Evolutionary conservation across 2,797 vertebrate genomes (phyloP).

Genomic region (Molossus molossus): DNA sequence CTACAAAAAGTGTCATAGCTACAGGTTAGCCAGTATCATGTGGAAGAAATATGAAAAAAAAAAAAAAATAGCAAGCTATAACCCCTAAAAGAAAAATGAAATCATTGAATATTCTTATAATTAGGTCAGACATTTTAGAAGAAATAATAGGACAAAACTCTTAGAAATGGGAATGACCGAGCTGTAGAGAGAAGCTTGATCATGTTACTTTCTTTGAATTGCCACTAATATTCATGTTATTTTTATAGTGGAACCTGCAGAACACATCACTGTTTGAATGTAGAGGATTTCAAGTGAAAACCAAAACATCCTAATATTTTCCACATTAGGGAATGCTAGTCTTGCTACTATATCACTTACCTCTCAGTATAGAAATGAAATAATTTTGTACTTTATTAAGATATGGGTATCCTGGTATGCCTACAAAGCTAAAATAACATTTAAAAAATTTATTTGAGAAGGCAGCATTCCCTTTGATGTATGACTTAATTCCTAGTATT

Average conservation of each 20-base stretch:
- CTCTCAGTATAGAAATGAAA: background rate
- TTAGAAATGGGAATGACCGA: background rate
- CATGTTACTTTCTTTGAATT: background rate
- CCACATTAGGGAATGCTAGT: background rate
- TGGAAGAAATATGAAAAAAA: background rate
- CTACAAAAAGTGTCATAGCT: background rate
- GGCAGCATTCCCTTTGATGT: background rate
- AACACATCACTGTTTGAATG: background rate
- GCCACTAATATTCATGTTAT: background rate
- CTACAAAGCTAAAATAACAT: background rate
- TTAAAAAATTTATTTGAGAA: background rate
- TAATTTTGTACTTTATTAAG: constrained; percentile 10
- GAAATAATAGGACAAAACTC: background rate
- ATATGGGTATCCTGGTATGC: background rate
- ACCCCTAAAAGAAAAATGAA: background rate
- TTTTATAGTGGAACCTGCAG: background rate
- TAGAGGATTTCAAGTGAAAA: constrained; percentile 8
- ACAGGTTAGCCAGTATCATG: background rate
- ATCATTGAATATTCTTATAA: background rate
- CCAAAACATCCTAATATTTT: constrained; percentile 6
- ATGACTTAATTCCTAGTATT: constrained; percentile 33
- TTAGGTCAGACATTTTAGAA: background rate
- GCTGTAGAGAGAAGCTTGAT: background rate
- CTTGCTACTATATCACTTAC: background rate
- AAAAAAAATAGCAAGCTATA: background rate